Evolutionary conservation across 2,888 invertebrate species (phyloP), one percentile per base, ranked within the genome.

Genomic region (Camptogramma bilineatum): DNA sequence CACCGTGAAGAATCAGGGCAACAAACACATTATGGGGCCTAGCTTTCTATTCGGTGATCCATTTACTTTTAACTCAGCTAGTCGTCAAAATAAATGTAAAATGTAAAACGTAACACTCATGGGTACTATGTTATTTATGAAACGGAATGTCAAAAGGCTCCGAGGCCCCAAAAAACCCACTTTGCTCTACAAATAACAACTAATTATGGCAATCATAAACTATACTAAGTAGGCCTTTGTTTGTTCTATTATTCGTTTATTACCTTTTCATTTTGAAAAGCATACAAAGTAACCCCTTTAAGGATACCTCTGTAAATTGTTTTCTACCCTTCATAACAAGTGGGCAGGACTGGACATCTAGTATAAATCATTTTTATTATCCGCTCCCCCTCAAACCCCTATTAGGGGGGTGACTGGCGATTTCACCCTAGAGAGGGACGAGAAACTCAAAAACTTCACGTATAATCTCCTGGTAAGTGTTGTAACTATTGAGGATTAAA

Each of bases 351-450:
- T 87, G 90, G 91, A 88, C 90, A 88, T 88, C 81, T 83, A 81
- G 79, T 80, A 91, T 93, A 91, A 92, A 93, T 93, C 91, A 91
- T 90, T 90, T 91, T 91, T 91, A 89, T 87, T 86, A 86, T 85
- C 79, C 78, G 72, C 73, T 75, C 75, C 77, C 81, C 79, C 82
- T 76, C 73, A 68, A 66, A 79, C 75, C 83, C 70, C 78, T 77
- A 77, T 77, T 53, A 73, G 78, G 70, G 82, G 84, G 83, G 83
- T 87, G 87, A 86, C 85, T 82, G 72, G 85, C 85, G 79, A 82
- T 85, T 85, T 81, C 72, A 71, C 70, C 76, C 73, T 77, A 78
- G 72, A 60, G 75, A 76, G 77, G 76, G 72, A 79, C 77, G 77
- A 81, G 77, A 81, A 83, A 84, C 85, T 90, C 85, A 81, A 87